These are phyloP conservation scores for Fistularia commersonii DNA, from an alignment of 2,797 vertebrate genomes.

Conservation along the genomic window DNA sequence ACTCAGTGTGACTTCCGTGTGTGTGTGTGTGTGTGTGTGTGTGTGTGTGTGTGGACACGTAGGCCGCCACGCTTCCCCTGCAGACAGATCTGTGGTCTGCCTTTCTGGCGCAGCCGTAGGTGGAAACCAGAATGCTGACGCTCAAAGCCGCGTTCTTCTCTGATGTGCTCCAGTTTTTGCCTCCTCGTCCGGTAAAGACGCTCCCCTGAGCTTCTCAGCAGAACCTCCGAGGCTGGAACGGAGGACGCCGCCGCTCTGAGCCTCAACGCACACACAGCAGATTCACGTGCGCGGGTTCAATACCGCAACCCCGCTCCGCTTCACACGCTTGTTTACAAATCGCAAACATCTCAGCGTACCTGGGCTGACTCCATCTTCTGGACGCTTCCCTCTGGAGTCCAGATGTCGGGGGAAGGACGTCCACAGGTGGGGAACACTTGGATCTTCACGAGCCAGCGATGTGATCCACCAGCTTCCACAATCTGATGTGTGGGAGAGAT, in stretches of 20 bases:
- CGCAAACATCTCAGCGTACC: conserved; percentile 4
- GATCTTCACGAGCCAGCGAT: conserved; percentile 32
- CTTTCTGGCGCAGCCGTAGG: too few species aligned
- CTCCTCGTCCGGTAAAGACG: neutral
- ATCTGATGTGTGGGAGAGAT: conserved; percentile 58
- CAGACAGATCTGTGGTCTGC: too few species aligned
- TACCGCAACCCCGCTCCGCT: neutral
- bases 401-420: conserved; percentile 21
- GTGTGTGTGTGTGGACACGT: too few species aligned
- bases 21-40: too few species aligned
- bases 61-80: too few species aligned
- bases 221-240: neutral
- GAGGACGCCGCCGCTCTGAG: too few species aligned
- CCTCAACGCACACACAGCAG: neutral
- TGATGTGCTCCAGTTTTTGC: neutral
- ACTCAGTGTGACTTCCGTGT: too few species aligned
- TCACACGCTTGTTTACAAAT: neutral
- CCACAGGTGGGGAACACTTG: conserved; percentile 52
- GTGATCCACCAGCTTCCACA: conserved; percentile 50
- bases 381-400: conserved; percentile 8
- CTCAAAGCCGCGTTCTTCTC: too few species aligned
- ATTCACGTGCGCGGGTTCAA: neutral
- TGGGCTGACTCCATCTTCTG: conserved; percentile 7
- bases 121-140: too few species aligned
- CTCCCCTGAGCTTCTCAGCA: neutral